Base-by-base conservation (phyloP, 1,140 invertebrate genomes). In the Brachystomella parvula region DNA sequence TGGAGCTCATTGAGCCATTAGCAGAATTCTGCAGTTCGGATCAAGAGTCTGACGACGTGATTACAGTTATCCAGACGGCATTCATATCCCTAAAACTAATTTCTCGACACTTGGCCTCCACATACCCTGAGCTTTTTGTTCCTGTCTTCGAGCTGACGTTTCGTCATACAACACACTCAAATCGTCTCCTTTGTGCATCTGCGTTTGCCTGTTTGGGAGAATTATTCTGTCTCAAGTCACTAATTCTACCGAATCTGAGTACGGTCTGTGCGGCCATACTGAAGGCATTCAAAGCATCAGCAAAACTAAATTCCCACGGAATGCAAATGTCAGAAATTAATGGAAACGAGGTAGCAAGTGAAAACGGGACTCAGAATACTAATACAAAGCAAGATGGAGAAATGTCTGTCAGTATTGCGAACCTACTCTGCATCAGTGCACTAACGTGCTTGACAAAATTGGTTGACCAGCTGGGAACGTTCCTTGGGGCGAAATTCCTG, bases 11-110 rank as follows among this genome's bases (percentile, higher is more conserved):
- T 1, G 79, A 83, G 59, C 80, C 81, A n/a, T 81, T 87, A 29
- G 67, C 82, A 3, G 75, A 79, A n/a, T 71, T 76, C 31, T 68
- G 79, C 53, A 61, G 73, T 74, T 74, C 76, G 72, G 66, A 74
- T 67, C 53, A 28, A 71, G 66, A 75, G 76, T 77, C 77, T 74
- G 77, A 81, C 67, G 81, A 85, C 66, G 72, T 80, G 24, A 84
- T 87, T 64, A 75, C 86, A 3, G 84, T 89, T 66, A 86, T 89
- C 74, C 91, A 94, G 78, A 88, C 86, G 1, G 87, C 89, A 1
- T 76, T 95, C 19, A 82, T 92, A 30, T 87, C 87, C 1, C 75
- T 95, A 3, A 94, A 95, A 77, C 76, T 94, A 2, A 74, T 95
- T 12, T 86, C 88, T 0, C 85, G 86, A 71, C 75, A 84, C 39